Percentiles rank a stretch among this genome's conserved stretches.
Evolutionary conservation across 2,797 vertebrate species (phyloP).

Genomic region (Lycodopsis pacificus): DNA sequence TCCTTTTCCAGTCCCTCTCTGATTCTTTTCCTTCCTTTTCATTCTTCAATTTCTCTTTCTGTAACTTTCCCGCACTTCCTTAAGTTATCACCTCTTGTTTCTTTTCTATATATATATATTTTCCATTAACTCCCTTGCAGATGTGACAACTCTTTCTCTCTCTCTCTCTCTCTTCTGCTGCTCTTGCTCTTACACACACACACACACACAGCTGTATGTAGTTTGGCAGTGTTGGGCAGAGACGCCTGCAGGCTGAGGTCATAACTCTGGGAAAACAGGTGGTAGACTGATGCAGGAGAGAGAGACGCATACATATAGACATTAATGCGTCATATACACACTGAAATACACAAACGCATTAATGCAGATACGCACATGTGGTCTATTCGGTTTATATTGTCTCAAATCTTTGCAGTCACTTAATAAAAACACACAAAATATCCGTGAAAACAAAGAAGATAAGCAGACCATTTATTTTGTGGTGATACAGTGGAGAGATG

Average conservation of each 20-base stretch:
- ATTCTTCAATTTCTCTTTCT: background rate
- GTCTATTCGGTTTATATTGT: background rate
- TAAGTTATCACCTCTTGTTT: background rate
- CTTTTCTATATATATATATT: background rate
- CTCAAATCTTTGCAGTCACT: background rate
- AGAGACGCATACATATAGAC: conserved; percentile 32
- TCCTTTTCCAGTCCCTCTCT: background rate
- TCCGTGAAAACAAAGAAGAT: background rate
- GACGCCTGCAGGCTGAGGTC: conserved; percentile 78
- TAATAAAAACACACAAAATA: background rate
- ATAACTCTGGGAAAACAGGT: conserved; percentile 80
- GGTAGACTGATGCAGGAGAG: conserved; percentile 73
- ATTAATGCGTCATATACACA: conserved; percentile 24
- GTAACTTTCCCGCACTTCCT: background rate
- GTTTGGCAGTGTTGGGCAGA: conserved; percentile 72
- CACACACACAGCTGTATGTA: conserved; percentile 74
- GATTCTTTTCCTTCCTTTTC: background rate
- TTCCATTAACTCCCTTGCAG: conserved; percentile 7
- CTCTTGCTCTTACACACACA: conserved; percentile 1
- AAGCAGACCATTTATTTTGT: background rate
- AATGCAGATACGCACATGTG: conserved; percentile 17
- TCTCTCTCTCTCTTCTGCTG: background rate
- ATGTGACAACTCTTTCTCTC: conserved; percentile 6
- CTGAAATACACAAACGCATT: background rate
- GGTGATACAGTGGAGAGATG: background rate